A percentile compares a stretch with the other conserved stretches of the same genome.
These are phyloP conservation scores for Portevinia maculata DNA, from an alignment of 2,888 invertebrate species.

Conservation along the genomic window DNA sequence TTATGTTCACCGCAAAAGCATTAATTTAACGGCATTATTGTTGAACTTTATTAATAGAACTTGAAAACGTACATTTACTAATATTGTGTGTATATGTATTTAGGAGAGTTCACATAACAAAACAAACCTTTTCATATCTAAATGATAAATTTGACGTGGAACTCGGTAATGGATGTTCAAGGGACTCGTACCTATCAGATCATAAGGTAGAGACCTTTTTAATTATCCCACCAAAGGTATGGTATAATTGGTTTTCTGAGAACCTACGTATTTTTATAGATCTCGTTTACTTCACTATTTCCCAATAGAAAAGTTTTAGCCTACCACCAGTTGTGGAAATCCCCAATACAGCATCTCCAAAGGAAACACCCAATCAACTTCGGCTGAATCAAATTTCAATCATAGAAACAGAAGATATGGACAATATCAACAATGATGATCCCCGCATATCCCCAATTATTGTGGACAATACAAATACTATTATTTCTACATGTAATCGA, in stretches of 20 bases:
- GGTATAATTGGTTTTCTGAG: slow-evolving; percentile 67
- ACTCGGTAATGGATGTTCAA: slow-evolving; percentile 91
- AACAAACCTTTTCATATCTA: slow-evolving; percentile 91
- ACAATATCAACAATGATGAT: background rate
- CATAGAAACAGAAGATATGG: slow-evolving; percentile 38
- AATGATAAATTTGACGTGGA: slow-evolving; percentile 93
- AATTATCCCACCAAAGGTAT: slow-evolving; percentile 92
- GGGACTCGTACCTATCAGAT: slow-evolving; percentile 93
- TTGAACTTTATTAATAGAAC: background rate
- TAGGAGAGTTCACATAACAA: slow-evolving; percentile 94
- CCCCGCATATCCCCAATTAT: background rate
- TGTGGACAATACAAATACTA: slow-evolving; percentile 53
- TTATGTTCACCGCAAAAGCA: no score
- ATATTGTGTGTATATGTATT: background rate
- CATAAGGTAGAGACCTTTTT: slow-evolving; percentile 95
- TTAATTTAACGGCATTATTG: no score
- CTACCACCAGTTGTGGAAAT: slow-evolving; percentile 73
- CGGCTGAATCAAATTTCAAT: slow-evolving; percentile 44
- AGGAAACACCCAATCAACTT: slow-evolving; percentile 16
- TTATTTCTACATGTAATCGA: slow-evolving; percentile 52
- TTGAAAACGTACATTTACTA: background rate
- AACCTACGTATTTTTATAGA: background rate
- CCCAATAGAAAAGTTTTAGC: slow-evolving; percentile 51
- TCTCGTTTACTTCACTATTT: background rate
- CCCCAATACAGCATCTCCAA: slow-evolving; percentile 55